Base-by-base conservation (phyloP, 2,888 invertebrate genomes). In the Eupithecia tripunctaria region DNA sequence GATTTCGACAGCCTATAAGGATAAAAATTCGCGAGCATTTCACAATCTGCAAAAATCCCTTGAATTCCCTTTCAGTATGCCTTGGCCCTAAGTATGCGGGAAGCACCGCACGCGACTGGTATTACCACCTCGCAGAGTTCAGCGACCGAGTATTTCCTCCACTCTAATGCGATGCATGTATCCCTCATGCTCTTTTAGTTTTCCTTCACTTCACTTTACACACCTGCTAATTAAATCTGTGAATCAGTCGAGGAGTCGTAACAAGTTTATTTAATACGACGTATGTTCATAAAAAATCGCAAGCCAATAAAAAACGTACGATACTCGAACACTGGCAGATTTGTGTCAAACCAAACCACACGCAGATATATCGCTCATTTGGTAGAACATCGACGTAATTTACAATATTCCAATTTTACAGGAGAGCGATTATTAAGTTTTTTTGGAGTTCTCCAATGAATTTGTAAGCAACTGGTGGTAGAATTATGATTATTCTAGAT, bases 71-170 rank as follows among this genome's bases (percentile, higher is more conserved):
- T 56, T 25, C 56, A 56, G 25, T 25, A 4, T 25, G 56, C 25
- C 25, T 21, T 25, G 5, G 14, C 56, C 25, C 56, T 25, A 29
- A 60, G 25, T 38, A 41, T 21, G 64, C 64, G 64, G 64, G 25
- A 64, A 64, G 64, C 64, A 64, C 64, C 38, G 64, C 64, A 64
- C 21, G 63, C 38, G 64, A 64, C 64, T 38, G 64, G 64, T 64
- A 64, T 64, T 64, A 64, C 64, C 64, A 64, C 21, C 63, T 63
- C 64, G 38, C 64, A 60, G 64, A 64, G 64, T 64, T 64, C 64
- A 38, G 38, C 36, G 64, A 64, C 64, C 64, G 64, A 25, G 36
- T 64, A 8, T 64, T 64, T 64, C 64, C 64, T 64, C 64, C 64
- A 64, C 64, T 64, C 64, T 38, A 63, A 63, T 38, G 64, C 64